Evolutionary conservation across 2,888 invertebrate genomes (phyloP).

Genomic region (Ctena decussata): DNA sequence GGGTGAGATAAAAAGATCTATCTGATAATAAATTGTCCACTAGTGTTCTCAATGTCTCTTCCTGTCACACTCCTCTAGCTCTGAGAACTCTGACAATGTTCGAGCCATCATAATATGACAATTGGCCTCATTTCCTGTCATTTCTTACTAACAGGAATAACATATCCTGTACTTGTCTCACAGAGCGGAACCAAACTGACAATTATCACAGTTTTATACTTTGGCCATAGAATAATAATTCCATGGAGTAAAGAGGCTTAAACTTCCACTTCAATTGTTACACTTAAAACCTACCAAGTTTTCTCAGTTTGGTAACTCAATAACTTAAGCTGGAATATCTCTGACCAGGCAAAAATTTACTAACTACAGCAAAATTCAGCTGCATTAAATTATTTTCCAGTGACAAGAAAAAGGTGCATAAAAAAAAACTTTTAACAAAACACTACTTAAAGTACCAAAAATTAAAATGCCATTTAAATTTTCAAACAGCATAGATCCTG

Average conservation of each 20-base stretch:
- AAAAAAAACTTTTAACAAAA: too few species aligned
- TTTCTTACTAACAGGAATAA: neutral
- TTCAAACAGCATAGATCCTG: too few species aligned
- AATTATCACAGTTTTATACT: neutral
- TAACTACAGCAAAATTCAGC: too few species aligned
- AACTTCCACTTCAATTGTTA: neutral
- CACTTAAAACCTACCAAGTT: too few species aligned
- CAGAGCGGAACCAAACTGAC: conserved; percentile 9
- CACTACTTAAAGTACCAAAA: too few species aligned
- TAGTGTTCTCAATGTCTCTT: neutral
- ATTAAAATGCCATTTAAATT: too few species aligned
- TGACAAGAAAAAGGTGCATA: too few species aligned
- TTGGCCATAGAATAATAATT: neutral
- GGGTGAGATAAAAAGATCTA: neutral
- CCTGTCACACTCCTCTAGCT: neutral
- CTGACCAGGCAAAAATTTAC: too few species aligned
- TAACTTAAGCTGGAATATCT: too few species aligned
- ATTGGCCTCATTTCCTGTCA: conserved; percentile 5
- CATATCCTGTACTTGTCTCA: conserved; percentile 3
- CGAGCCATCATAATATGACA: conserved; percentile 2
- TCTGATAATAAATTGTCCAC: neutral
- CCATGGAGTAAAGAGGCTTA: neutral
- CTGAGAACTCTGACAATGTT: neutral
- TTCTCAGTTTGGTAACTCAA: neutral
- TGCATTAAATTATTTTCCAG: too few species aligned